Percentiles rank a stretch among this genome's conserved stretches.
Conservation (phyloP, 2,113 vertebrate genomes). For the Myanophis thanlyinensis region DNA sequence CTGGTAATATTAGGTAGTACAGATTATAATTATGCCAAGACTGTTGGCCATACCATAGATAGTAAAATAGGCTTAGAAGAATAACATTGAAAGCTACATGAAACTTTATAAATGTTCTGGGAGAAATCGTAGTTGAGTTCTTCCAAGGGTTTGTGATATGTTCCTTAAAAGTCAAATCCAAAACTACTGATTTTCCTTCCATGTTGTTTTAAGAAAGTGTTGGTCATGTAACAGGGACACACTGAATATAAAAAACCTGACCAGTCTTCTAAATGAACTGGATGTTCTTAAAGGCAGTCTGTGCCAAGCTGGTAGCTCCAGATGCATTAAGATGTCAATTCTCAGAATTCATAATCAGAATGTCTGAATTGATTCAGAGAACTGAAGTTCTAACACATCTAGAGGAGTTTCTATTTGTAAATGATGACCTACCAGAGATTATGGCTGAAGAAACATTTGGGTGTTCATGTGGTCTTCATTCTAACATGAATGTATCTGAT, state of each 20-base stretch:
- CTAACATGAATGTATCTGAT: neutral
- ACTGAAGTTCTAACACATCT: neutral
- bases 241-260: neutral
- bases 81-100: neutral
- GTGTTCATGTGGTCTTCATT: neutral
- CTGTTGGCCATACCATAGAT: neutral
- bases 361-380: neutral
- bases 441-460: neutral
- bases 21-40: neutral
- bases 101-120: neutral
- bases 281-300: neutral
- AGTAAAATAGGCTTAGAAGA: neutral
- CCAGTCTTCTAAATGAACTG: neutral
- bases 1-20: neutral
- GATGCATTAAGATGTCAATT: neutral
- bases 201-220: neutral
- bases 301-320: neutral
- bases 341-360: neutral
- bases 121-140: neutral
- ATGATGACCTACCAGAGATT: neutral
- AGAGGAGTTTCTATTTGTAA: neutral
- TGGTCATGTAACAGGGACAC: neutral
- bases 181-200: neutral
- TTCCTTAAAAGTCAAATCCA: neutral
- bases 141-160: neutral